phyloP scores from a whole-genome alignment of 1,140 invertebrate species.

The Globodera rostochiensis region DNA sequence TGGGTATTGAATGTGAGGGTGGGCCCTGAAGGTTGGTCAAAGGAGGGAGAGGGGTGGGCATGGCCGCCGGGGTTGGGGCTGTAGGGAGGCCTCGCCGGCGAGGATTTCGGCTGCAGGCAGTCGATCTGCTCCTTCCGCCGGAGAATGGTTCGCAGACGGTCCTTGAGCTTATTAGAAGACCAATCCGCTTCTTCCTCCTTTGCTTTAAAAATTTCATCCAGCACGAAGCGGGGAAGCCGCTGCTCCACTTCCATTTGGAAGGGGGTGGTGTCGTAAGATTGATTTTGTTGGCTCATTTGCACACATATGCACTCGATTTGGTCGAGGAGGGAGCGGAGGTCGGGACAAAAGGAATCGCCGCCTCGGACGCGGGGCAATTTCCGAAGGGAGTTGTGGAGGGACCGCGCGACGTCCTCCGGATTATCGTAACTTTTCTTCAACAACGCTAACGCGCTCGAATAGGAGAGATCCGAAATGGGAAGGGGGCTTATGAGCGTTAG shows the following conservation, averaged over 20 bases:
- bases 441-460: neutral
- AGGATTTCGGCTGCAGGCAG: neutral
- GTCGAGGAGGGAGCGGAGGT: neutral
- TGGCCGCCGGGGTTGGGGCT: neutral
- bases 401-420: neutral
- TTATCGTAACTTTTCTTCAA: neutral
- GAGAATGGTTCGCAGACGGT: neutral
- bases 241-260: slow-evolving; percentile 8
- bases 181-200: neutral
- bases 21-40: neutral
- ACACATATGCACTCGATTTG: neutral
- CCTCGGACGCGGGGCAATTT: neutral
- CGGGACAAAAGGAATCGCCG: neutral
- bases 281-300: slow-evolving; percentile 1
- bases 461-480: neutral
- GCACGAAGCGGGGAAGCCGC: neutral
- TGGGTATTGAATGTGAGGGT: neutral
- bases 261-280: neutral
- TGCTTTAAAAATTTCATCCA: neutral
- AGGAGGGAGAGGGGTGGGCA: neutral
- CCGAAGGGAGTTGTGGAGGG: neutral
- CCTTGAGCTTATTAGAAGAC: neutral
- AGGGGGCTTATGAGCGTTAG: neutral
- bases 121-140: neutral
- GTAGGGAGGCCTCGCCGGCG: neutral